Conservation (phyloP, 2,113 vertebrate species). For the Silurus asotus region DNA sequence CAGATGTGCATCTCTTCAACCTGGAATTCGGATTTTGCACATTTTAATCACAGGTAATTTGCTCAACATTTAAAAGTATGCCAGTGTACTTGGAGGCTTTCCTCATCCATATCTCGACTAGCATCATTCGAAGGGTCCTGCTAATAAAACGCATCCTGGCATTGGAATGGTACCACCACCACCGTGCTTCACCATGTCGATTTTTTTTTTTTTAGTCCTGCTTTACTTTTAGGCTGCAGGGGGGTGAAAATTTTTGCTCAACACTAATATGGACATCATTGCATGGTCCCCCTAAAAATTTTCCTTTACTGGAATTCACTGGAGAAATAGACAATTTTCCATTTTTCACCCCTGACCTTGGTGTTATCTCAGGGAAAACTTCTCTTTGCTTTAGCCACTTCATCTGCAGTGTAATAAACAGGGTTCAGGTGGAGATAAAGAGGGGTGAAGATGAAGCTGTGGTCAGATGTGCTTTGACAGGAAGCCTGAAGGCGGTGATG, state of each 20-base stretch:
- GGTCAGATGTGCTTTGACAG: conserved; percentile 2
- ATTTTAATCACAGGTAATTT: no score
- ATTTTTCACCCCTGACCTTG: neutral
- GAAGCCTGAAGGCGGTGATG: conserved; percentile 3
- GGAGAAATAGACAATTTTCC: no score
- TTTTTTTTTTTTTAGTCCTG: neutral
- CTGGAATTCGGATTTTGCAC: neutral
- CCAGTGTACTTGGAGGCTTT: neutral
- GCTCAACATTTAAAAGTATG: neutral
- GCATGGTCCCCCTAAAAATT: no score
- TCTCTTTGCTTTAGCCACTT: neutral
- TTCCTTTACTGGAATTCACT: no score
- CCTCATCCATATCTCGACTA: neutral
- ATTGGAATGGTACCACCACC: neutral
- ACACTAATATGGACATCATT: neutral
- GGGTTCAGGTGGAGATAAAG: neutral
- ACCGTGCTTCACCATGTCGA: neutral
- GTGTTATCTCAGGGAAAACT: neutral
- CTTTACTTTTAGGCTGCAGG: neutral
- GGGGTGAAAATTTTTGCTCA: neutral
- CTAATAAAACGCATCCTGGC: neutral
- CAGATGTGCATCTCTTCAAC: neutral
- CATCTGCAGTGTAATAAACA: neutral
- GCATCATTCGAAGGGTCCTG: neutral
- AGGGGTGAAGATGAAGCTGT: neutral